Base-by-base conservation (phyloP, 2,113 vertebrate species). In the Xiphophorus hellerii region DNA sequence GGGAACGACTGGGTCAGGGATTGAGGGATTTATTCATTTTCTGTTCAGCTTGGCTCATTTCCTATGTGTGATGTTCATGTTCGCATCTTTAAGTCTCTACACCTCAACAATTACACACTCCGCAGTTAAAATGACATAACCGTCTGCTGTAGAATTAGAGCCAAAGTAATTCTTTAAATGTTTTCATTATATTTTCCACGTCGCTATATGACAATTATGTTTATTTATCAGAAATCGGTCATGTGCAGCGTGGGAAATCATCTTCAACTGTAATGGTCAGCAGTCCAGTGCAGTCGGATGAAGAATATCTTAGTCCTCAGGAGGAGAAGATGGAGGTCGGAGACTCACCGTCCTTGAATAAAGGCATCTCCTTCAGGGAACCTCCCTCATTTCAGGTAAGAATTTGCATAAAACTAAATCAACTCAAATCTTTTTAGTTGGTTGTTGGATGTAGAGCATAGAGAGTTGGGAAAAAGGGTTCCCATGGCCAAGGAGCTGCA, bases 351-450 rank as follows among this genome's bases (percentile, higher is more conserved):
- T 91, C 92, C 42, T 85, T 37, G 7, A 84, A 89, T 22, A 87
- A 86, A 0, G 92, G 93, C 37, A 84, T 90, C 69, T 89, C 85
- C 85, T 96, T 95, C 85, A 96, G 94, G 82, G 95, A 97, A 13
- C 92, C 95, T 0, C 97, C 96, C 1, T 93, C 92, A 5, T 98
- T 98, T 83, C 95, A 97, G 96, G 97, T 98, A 80, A 93, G 64
- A 58, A 12, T 7, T 58, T n/a, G 25, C 6, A 11, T 58, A n/a
- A 58, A 58, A n/a, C 25, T 58, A n/a, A n/a, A 58, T 58, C 17
- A 20, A 48, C 14, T 20, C 17, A 48, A 48, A 42, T 42, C 13
- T 42, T 14, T 15, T 15, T 4, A 20, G 44, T 48, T 20, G 7
- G 44, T 5, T 5, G 17, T 48, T 48, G 5, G 20, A 25, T 25